Evolutionary conservation across 2,113 vertebrate species (phyloP), one percentile per base, ranked within the genome.

Genomic region (Macrotus californicus): DNA sequence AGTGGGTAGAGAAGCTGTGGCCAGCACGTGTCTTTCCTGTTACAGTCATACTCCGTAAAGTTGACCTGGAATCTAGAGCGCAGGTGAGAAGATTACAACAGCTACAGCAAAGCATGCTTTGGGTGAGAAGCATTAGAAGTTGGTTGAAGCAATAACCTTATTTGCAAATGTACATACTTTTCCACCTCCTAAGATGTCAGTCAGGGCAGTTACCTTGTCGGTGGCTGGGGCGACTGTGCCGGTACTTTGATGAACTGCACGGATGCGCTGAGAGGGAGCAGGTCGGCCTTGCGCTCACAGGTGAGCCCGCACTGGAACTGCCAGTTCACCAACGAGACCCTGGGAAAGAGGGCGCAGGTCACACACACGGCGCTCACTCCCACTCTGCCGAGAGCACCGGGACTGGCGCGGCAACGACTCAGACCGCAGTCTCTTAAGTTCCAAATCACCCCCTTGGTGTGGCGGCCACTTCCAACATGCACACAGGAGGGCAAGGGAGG

Each of bases 1-100:
- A 99, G 3, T 0, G 99, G 99, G 72, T 99, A 99, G 0, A 98
- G 97, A 0, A 99, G 98, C 4, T 99, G 98, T 2, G 99, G 99
- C 99, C 99, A 99, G 89, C 99, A 99, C 70, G 99, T 98, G 2
- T 99, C 99, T 39, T 99, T 99, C 82, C 97, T 98, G 96, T 98
- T 97, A 96, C 99, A 99, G 98, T 99, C 99, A n/a, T 99, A 99
- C 94, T 99, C 99, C 7, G 99, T 99, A 46, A 99, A 99, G 97
- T 99, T 99, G n/a, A 99, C 98, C 96, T 99, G 99, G 98, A 99
- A 99, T 79, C 99, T 99, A 91, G 3, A 86, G 70, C 43, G 87
- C 34, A 93, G 64, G 66, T 34, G 21, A 29, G 41, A 66, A 54
- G 19, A 12, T 93, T 10, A 26, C 14, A 14, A 12, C 14, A 77